These are phyloP conservation scores for Zaprionus inermis DNA, from an alignment of 1,140 invertebrate species.

Conservation along the genomic window DNA sequence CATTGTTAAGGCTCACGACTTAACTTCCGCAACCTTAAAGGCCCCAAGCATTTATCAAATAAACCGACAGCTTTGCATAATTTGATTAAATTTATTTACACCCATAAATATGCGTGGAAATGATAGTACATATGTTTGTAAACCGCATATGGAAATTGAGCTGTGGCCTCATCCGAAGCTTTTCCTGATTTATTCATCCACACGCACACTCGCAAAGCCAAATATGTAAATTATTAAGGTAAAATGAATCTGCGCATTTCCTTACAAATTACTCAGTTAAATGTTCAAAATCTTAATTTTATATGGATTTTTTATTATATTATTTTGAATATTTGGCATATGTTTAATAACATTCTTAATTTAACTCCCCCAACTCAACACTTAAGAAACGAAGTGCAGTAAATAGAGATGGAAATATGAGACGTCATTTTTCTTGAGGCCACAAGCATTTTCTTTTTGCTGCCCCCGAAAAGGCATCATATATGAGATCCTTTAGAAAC, in stretches of 20 bases:
- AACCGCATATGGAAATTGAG: constrained; percentile 4
- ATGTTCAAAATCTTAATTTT: background rate
- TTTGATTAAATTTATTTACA: constrained; percentile 33
- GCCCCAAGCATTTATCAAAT: constrained; percentile 36
- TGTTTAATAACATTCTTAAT: too few relatives aligned
- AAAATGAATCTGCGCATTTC: background rate
- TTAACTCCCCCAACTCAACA: too few relatives aligned
- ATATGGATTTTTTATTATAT: background rate
- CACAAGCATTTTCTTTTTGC: background rate
- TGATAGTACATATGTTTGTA: constrained; percentile 5
- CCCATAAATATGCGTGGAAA: constrained; percentile 5
- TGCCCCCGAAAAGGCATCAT: constrained; percentile 6
- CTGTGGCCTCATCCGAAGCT: background rate
- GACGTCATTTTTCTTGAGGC: constrained; percentile 1
- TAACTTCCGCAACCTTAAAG: constrained; percentile 5
- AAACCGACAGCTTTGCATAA: constrained; percentile 43
- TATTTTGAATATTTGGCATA: background rate
- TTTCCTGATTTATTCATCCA: constrained; percentile 4
- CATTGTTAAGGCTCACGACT: constrained; percentile 13
- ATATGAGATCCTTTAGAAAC: constrained; percentile 3
- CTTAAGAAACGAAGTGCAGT: too few relatives aligned
- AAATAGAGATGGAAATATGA: background rate
- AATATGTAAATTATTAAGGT: background rate
- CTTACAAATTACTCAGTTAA: background rate
- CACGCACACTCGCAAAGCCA: background rate